A percentile compares a stretch with the other conserved stretches of the same genome.
Conservation (phyloP, 2,797 vertebrate genomes). For the Crypturellus tataupa region DNA sequence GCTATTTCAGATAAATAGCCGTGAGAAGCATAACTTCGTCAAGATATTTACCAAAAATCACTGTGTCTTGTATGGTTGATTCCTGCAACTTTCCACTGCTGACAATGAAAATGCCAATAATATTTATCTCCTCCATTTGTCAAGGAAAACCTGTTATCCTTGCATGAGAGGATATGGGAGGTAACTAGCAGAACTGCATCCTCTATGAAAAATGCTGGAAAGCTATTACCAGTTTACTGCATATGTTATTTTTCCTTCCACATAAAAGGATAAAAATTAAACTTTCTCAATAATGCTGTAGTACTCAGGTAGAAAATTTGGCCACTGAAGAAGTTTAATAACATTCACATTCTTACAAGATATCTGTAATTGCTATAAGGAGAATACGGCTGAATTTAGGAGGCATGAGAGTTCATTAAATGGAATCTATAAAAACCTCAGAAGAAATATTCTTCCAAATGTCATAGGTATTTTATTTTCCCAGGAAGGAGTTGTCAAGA, state of each 20-base stretch:
- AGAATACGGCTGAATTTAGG: background rate
- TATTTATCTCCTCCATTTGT: background rate
- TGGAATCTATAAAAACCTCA: background rate
- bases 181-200: background rate
- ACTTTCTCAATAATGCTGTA: background rate
- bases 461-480: slow-evolving; percentile 23
- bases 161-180: background rate
- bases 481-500: background rate
- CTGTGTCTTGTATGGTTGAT: background rate
- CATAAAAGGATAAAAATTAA: background rate
- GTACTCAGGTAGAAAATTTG: background rate
- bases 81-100: background rate
- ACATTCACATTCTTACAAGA: background rate
- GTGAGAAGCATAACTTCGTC: background rate
- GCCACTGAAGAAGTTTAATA: background rate
- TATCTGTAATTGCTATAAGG: background rate
- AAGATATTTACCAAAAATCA: background rate
- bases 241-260: background rate
- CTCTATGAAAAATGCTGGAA: background rate
- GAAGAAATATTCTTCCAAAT: slow-evolving; percentile 8
- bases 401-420: background rate
- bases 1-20: background rate
- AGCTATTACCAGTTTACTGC: background rate
- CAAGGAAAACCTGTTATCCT: background rate
- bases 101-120: background rate